These are phyloP conservation scores for Aleiodes leptofemur DNA, from an alignment of 2,888 invertebrate genomes.

Conservation along the genomic window DNA sequence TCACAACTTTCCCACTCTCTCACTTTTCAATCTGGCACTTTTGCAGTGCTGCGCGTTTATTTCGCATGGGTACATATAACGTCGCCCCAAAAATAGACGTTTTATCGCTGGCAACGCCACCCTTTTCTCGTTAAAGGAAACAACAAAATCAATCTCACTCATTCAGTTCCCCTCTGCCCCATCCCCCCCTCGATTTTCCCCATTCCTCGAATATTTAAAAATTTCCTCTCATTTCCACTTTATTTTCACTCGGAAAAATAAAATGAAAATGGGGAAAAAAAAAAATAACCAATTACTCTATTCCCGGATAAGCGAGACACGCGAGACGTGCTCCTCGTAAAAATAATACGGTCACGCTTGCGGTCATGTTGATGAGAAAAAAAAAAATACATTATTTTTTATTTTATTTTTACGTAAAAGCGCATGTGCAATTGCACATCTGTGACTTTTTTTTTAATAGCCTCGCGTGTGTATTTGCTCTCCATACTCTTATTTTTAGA, in stretches of 20 bases:
- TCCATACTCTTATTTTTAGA: background rate
- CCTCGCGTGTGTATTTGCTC: slow-evolving; percentile 20
- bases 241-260: background rate
- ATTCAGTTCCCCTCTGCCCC: background rate
- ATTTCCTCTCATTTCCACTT: background rate
- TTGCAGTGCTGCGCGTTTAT: slow-evolving; percentile 28
- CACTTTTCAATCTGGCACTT: background rate
- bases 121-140: slow-evolving; percentile 35
- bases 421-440: slow-evolving; percentile 25
- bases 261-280: background rate
- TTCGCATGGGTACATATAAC: slow-evolving; percentile 15
- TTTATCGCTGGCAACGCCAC: slow-evolving; percentile 35
- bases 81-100: slow-evolving; percentile 31
- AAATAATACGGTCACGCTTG: slow-evolving; percentile 36
- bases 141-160: slow-evolving; percentile 24
- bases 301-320: slow-evolving; percentile 34
- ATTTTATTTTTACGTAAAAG: background rate
- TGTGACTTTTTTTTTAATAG: slow-evolving; percentile 21
- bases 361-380: slow-evolving; percentile 26
- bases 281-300: slow-evolving; percentile 33
- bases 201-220: background rate
- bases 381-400: slow-evolving; percentile 4
- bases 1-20: slow-evolving; percentile 12
- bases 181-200: too few species aligned
- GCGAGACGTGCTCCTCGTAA: slow-evolving; percentile 33